Conservation (phyloP, 2,797 vertebrate species). For the Falco rusticolus region DNA sequence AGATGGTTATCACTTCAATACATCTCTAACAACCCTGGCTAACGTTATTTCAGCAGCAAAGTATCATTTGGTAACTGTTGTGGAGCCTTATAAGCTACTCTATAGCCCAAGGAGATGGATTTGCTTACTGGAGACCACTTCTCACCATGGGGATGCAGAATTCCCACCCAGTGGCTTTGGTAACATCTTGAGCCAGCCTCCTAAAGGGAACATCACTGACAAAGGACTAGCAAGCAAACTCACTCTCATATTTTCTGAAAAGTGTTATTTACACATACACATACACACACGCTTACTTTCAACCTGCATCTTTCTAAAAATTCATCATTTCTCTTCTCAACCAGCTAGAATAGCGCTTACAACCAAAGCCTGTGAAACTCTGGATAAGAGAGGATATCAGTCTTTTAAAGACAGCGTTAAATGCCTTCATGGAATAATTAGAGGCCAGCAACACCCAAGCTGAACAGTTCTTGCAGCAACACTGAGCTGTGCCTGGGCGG, state of each 20-base stretch:
- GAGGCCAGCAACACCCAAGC: neutral
- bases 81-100: neutral
- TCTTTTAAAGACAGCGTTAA: neutral
- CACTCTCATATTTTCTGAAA: neutral
- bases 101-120: fast-evolving
- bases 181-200: neutral
- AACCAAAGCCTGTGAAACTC: neutral
- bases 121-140: neutral
- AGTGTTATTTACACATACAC: too few relatives aligned
- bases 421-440: neutral
- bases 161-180: neutral
- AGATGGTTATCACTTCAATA: neutral
- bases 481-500: neutral
- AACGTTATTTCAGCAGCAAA: neutral
- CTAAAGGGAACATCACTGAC: neutral
- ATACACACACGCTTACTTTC: too few relatives aligned
- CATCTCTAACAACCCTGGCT: neutral
- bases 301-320: neutral
- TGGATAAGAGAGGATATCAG: neutral
- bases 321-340: neutral
- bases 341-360: fast-evolving
- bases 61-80: fast-evolving
- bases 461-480: neutral
- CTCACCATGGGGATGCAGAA: neutral
- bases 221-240: neutral